These are phyloP conservation scores for Caranx melampygus DNA, from an alignment of 2,113 vertebrate species.

Conservation along the genomic window DNA sequence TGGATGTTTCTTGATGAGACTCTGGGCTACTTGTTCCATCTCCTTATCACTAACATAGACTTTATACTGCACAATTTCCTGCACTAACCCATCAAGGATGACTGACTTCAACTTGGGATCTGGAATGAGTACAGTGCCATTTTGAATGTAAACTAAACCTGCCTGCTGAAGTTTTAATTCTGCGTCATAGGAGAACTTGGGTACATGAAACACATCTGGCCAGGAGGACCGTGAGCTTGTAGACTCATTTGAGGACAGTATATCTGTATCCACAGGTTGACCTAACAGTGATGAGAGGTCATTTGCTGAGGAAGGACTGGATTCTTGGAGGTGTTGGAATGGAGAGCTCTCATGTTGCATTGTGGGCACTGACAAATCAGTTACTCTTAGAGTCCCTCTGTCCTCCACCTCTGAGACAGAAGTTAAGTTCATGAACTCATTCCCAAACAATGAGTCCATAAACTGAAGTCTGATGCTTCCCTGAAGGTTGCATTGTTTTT, in stretches of 20 bases:
- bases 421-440: background rate
- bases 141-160: constrained; percentile 19
- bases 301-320: background rate
- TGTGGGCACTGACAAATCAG: background rate
- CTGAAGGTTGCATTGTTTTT: constrained; percentile 1
- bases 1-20: constrained; percentile 10
- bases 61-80: constrained; percentile 2
- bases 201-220: constrained; percentile 39
- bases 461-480: constrained; percentile 6
- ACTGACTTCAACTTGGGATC: constrained; percentile 4
- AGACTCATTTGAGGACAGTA: constrained; percentile 26
- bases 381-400: constrained; percentile 1
- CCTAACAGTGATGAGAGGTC: background rate
- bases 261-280: constrained; percentile 32
- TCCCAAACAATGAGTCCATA: constrained; percentile 2
- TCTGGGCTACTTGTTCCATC: constrained; percentile 7
- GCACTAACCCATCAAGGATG: background rate
- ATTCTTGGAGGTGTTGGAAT: background rate
- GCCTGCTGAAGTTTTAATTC: constrained; percentile 40
- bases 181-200: constrained; percentile 16
- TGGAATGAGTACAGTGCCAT: constrained; percentile 15
- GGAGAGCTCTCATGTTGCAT: background rate
- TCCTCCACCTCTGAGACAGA: constrained; percentile 1
- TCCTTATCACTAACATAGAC: constrained; percentile 2
- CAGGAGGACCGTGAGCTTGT: constrained; percentile 32